Percentiles rank a stretch among this genome's conserved stretches.
Evolutionary conservation across 1,140 invertebrate genomes (phyloP).

Genomic region (Diabrotica virgifera): DNA sequence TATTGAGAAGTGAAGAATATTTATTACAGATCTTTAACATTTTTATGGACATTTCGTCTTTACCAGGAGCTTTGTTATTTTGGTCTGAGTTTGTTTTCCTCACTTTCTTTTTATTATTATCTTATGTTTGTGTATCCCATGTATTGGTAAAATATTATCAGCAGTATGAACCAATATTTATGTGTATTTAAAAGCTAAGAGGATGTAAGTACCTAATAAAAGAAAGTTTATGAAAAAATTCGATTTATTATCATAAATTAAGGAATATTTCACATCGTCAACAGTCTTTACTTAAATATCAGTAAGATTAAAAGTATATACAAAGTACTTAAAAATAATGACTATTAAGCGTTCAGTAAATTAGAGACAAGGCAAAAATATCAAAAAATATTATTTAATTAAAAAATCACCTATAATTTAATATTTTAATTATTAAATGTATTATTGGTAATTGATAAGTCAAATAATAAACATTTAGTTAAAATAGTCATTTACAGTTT

Average conservation of each 20-base stretch:
- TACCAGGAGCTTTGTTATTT: too few species aligned
- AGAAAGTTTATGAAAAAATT: conserved; percentile 26
- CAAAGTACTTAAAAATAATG: conserved; percentile 43
- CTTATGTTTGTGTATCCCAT: not conserved
- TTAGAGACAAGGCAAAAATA: conserved; percentile 5
- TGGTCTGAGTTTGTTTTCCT: too few species aligned
- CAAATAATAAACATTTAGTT: too few species aligned
- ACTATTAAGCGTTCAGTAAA: conserved; percentile 46
- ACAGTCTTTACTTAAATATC: conserved; percentile 40
- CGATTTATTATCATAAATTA: conserved; percentile 36
- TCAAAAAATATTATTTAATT: not conserved
- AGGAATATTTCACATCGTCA: conserved; percentile 34
- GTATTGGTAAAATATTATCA: not conserved
- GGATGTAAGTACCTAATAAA: too few species aligned
- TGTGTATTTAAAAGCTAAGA: too few species aligned
- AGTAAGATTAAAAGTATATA: conserved; percentile 39
- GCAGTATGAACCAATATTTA: not conserved
- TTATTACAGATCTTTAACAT: too few species aligned
- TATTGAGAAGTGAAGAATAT: too few species aligned
- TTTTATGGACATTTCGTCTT: too few species aligned
- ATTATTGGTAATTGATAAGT: too few species aligned
- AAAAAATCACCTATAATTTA: too few species aligned
- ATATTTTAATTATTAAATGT: too few species aligned
- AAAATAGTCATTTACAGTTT: too few species aligned
- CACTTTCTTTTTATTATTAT: not conserved